phyloP scores from a whole-genome alignment of 2,888 invertebrate species.

The Diplolepis rosae region DNA sequence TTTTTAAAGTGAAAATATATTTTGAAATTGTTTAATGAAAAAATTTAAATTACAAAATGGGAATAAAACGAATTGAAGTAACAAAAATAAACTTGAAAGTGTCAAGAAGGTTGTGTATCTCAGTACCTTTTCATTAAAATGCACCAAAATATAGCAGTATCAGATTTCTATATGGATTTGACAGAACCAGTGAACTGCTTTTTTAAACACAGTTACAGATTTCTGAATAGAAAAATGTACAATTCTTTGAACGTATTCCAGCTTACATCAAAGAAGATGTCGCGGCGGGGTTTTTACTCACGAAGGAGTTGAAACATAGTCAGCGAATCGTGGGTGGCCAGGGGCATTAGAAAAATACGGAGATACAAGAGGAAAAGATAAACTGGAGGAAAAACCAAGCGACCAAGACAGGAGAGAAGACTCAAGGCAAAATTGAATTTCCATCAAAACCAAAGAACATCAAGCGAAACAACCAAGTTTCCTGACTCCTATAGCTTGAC shows the following conservation, averaged over 20 bases:
- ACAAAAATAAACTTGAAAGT: background rate
- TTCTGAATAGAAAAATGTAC: background rate
- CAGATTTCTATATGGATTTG: background rate
- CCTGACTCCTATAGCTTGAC: conserved; percentile 41
- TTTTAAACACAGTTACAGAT: background rate
- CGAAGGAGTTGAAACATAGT: conserved; percentile 44
- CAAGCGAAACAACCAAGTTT: conserved; percentile 38
- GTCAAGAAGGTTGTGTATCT: background rate
- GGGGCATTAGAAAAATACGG: conserved; percentile 3
- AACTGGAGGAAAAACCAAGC: conserved; percentile 41
- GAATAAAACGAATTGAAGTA: too few relatives aligned
- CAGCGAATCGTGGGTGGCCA: conserved; percentile 32
- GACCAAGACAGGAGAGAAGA: conserved; percentile 50
- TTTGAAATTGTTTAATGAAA: too few relatives aligned
- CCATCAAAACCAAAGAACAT: conserved; percentile 60
- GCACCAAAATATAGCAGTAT: background rate
- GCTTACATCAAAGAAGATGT: conserved; percentile 49
- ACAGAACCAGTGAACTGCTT: background rate
- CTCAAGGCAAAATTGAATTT: conserved; percentile 63
- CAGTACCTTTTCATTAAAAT: background rate
- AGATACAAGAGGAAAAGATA: conserved; percentile 15
- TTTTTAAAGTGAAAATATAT: too few relatives aligned
- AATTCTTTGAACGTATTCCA: conserved; percentile 32
- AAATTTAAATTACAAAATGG: too few relatives aligned
- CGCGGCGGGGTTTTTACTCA: conserved; percentile 40